phyloP scores from a whole-genome alignment of 1,140 invertebrate genomes.

The Apis dorsata region DNA sequence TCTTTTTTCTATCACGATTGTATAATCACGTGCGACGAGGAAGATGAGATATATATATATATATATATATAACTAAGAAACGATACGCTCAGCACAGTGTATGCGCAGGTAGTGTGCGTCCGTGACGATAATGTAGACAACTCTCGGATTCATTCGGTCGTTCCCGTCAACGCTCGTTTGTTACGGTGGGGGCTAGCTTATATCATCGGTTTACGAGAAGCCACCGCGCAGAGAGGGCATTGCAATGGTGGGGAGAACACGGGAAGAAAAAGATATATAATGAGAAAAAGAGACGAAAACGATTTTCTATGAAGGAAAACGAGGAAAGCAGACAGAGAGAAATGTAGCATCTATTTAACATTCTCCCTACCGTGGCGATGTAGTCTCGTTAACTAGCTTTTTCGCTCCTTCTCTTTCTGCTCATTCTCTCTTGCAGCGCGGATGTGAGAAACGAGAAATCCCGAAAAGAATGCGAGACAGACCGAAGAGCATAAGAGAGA shows the following conservation, averaged over 20 bases:
- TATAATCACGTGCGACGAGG: conserved; percentile 55
- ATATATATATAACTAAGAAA: background rate
- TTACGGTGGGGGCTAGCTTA: conserved; percentile 42
- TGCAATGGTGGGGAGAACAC: background rate
- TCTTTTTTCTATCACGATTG: conserved; percentile 66
- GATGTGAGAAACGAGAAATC: conserved; percentile 57
- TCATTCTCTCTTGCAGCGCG: conserved; percentile 30
- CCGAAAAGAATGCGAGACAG: conserved; percentile 38
- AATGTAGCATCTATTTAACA: conserved; percentile 73
- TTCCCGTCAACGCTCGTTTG: conserved; percentile 32
- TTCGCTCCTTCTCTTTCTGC: conserved; percentile 29
- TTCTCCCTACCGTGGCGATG: conserved; percentile 66
- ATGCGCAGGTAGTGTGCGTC: conserved; percentile 25
- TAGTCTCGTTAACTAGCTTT: conserved; percentile 71
- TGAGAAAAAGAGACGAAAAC: conserved; percentile 1
- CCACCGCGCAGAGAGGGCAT: conserved; percentile 6
- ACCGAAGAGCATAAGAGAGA: conserved; percentile 34
- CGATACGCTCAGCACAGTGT: conserved; percentile 43
- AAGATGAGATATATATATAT: background rate
- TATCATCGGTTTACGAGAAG: conserved; percentile 20
- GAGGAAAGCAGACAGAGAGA: conserved; percentile 30
- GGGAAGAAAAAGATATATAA: background rate
- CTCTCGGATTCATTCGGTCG: conserved; percentile 44
- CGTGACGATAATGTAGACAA: conserved; percentile 40
- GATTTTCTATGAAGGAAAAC: background rate